Evolutionary conservation across 2,797 vertebrate species (phyloP).

Genomic region (Brotogeris chrysoptera): DNA sequence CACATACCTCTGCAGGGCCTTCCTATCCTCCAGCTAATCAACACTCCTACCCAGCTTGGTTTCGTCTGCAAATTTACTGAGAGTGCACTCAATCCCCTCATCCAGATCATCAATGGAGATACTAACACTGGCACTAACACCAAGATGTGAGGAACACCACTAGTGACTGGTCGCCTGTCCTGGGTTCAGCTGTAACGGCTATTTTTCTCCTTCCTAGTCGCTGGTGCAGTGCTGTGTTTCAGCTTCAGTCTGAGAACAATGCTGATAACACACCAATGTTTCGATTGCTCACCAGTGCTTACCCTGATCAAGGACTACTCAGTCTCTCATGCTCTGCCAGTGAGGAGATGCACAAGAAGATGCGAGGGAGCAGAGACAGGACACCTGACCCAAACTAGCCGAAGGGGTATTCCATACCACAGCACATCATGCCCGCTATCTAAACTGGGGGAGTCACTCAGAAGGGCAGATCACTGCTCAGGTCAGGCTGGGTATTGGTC

Average conservation of each 20-base stretch:
- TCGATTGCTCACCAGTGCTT: not conserved
- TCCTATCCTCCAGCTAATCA: not conserved
- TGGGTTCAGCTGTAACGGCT: not conserved
- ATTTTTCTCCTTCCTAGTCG: not conserved
- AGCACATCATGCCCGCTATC: not conserved
- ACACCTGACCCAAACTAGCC: not conserved
- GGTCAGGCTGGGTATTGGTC: not conserved
- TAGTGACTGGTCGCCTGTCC: not conserved
- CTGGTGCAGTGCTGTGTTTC: not conserved
- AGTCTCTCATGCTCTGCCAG: not conserved
- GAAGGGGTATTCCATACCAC: not conserved
- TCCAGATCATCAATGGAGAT: not conserved
- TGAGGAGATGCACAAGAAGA: not conserved
- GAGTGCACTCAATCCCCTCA: not conserved
- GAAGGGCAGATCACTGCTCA: not conserved
- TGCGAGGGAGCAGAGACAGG: not conserved
- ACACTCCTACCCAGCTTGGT: not conserved
- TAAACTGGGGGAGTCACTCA: not conserved
- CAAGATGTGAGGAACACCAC: not conserved
- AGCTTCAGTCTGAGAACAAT: not conserved
- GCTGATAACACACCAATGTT: not conserved
- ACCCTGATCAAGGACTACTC: not conserved
- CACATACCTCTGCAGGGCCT: not conserved
- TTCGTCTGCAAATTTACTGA: not conserved
- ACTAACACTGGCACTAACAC: not conserved